Percentiles rank a stretch among this genome's conserved stretches.
phyloP scores from a whole-genome alignment of 2,888 invertebrate species.

The Plutella xylostella region DNA sequence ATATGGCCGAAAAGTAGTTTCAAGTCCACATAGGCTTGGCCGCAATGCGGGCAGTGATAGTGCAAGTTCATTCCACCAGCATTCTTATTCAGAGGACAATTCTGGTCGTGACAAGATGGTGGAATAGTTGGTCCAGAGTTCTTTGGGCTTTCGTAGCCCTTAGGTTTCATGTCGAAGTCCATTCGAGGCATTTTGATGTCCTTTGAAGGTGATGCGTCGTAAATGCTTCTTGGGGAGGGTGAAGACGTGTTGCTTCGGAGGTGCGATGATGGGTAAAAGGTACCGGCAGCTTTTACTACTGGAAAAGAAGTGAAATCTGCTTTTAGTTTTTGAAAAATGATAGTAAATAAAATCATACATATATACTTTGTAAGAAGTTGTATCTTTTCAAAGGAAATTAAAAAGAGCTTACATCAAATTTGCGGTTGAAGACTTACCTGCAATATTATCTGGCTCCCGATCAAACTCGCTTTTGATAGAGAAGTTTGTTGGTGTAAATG shows the following conservation, averaged over 20 bases:
- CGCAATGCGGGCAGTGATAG: constrained; percentile 60
- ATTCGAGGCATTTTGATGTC: constrained; percentile 46
- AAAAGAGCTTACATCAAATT: too few relatives aligned
- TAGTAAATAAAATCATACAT: neutral
- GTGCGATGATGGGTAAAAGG: constrained; percentile 87
- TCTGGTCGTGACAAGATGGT: constrained; percentile 72
- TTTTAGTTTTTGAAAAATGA: constrained; percentile 9
- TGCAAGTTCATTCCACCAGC: constrained; percentile 59
- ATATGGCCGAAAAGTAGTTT: constrained; percentile 59
- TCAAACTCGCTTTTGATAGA: constrained; percentile 63
- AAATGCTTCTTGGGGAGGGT: constrained; percentile 64
- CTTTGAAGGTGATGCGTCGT: constrained; percentile 67
- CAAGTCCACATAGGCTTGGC: constrained; percentile 58
- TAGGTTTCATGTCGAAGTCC: constrained; percentile 46
- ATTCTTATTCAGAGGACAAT: constrained; percentile 55
- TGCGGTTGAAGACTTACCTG: constrained; percentile 62
- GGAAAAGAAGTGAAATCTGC: constrained; percentile 57
- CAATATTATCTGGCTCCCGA: constrained; percentile 57
- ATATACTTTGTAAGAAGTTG: neutral
- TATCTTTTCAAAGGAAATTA: too few relatives aligned
- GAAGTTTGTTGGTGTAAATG: constrained; percentile 49
- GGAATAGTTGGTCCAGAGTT: constrained; percentile 54
- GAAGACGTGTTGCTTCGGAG: constrained; percentile 67
- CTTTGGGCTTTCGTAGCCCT: constrained; percentile 38
- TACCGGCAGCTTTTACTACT: constrained; percentile 94